A percentile compares a stretch with the other conserved stretches of the same genome.
phyloP scores from a whole-genome alignment of 2,113 vertebrate species.

The western clawed frog (Xenopus tropicalis) region DNA sequence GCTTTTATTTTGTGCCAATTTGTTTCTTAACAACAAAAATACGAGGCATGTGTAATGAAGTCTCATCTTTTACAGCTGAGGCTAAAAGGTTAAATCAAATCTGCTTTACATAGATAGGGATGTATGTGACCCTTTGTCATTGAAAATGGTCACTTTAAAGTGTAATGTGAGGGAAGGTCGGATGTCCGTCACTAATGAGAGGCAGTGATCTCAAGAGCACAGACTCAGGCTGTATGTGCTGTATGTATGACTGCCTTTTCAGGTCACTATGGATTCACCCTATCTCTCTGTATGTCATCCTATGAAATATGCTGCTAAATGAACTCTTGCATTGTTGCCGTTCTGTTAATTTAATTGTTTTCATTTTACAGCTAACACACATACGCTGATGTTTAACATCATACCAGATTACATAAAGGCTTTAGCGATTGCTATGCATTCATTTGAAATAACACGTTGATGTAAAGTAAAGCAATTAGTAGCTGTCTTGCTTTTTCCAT shows the following conservation, averaged over 20 bases:
- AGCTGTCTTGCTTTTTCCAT: slow-evolving; percentile 57
- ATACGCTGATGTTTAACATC: too few species aligned
- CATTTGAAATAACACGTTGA: slow-evolving; percentile 51
- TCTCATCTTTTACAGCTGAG: slow-evolving; percentile 46
- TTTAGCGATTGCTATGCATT: slow-evolving; percentile 47
- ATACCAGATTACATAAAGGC: too few species aligned
- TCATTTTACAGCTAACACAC: too few species aligned
- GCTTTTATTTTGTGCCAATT: too few species aligned
- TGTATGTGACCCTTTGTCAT: slow-evolving; percentile 69
- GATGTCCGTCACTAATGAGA: slow-evolving; percentile 65
- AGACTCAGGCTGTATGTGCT: background rate
- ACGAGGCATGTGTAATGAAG: too few species aligned
- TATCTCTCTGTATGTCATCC: background rate
- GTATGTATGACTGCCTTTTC: background rate
- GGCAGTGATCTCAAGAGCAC: slow-evolving; percentile 35
- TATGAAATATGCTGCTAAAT: background rate
- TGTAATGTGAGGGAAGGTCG: slow-evolving; percentile 67
- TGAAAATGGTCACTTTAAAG: slow-evolving; percentile 67
- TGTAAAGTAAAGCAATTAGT: slow-evolving; percentile 50
- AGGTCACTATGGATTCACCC: background rate
- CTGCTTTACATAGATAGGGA: slow-evolving; percentile 62
- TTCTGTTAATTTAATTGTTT: too few species aligned
- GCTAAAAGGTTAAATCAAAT: slow-evolving; percentile 66
- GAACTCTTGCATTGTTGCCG: too few species aligned
- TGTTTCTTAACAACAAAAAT: too few species aligned